These are phyloP conservation scores for Cataglyphis livida DNA, from an alignment of 2,888 invertebrate genomes.

Conservation along the genomic window DNA sequence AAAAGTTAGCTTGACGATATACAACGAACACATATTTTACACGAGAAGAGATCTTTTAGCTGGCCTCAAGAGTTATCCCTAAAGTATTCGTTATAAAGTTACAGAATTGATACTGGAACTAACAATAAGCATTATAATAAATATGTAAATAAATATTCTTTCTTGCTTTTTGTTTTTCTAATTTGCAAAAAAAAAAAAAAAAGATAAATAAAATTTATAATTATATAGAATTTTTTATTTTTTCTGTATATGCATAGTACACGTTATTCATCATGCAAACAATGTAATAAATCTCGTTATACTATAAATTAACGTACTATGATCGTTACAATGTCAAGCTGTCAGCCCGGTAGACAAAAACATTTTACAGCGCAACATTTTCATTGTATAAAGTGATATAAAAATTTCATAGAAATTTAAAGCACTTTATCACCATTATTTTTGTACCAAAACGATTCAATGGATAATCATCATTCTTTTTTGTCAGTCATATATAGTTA, in stretches of 20 bases:
- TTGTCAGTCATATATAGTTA: not conserved
- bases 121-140: not conserved
- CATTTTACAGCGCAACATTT: not conserved
- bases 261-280: slow-evolving; percentile 5
- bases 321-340: slow-evolving; percentile 12
- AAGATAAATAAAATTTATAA: slow-evolving; percentile 15
- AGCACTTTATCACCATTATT: slow-evolving; percentile 14
- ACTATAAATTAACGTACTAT: slow-evolving; percentile 27
- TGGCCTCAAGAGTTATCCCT: slow-evolving; percentile 1
- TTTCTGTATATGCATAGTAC: not conserved
- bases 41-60: slow-evolving; percentile 3
- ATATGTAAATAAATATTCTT: not conserved
- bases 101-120: slow-evolving; percentile 16
- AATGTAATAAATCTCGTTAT: slow-evolving; percentile 16
- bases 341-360: slow-evolving; percentile 4
- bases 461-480: slow-evolving; percentile 14
- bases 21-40: slow-evolving; percentile 41
- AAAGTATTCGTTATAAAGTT: slow-evolving; percentile 52
- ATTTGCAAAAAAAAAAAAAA: not conserved
- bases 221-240: not conserved
- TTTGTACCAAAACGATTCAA: slow-evolving; percentile 15
- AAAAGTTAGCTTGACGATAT: slow-evolving; percentile 58
- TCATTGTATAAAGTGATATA: not conserved
- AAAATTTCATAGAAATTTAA: slow-evolving; percentile 20
- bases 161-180: not conserved